A percentile compares a stretch with the other conserved stretches of the same genome.
phyloP scores from a whole-genome alignment of 2,113 vertebrate genomes.

The Mustela nigripes region DNA sequence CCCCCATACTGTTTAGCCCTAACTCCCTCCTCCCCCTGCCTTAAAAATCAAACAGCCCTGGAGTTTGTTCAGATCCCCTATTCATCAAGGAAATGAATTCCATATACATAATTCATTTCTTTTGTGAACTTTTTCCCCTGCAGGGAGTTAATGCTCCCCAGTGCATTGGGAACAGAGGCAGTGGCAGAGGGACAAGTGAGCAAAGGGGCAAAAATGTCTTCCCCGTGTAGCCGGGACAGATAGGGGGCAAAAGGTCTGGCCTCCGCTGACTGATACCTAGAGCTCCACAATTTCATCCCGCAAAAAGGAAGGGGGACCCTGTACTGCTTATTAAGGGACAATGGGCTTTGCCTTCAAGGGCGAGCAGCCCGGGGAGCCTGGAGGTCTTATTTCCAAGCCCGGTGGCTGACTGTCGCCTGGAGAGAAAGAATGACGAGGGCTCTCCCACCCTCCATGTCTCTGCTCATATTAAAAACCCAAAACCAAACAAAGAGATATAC shows the following conservation, averaged over 20 bases:
- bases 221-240: constrained; percentile 35
- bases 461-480: constrained; percentile 65
- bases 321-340: constrained; percentile 57
- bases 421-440: not conserved
- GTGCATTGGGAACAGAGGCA: constrained; percentile 78
- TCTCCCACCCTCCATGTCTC: constrained; percentile 46
- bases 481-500: constrained; percentile 77
- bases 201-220: constrained; percentile 48
- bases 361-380: not conserved
- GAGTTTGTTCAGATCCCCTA: constrained; percentile 87
- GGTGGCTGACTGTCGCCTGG: not conserved
- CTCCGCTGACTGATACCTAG: constrained; percentile 62
- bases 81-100: constrained; percentile 91
- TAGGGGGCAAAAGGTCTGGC: constrained; percentile 63
- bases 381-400: constrained; percentile 36
- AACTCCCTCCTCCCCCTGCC: constrained; percentile 74
- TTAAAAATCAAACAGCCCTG: constrained; percentile 85
- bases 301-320: constrained; percentile 5
- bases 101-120: constrained; percentile 91
- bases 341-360: constrained; percentile 25
- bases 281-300: constrained; percentile 44
- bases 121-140: constrained; percentile 88
- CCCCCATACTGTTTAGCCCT: constrained; percentile 52
- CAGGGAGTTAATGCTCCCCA: constrained; percentile 82
- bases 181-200: constrained; percentile 78